Evolutionary conservation across 92 coral and sea anemone genomes (phyloP).

Genomic region (Meandrina meandrites): DNA sequence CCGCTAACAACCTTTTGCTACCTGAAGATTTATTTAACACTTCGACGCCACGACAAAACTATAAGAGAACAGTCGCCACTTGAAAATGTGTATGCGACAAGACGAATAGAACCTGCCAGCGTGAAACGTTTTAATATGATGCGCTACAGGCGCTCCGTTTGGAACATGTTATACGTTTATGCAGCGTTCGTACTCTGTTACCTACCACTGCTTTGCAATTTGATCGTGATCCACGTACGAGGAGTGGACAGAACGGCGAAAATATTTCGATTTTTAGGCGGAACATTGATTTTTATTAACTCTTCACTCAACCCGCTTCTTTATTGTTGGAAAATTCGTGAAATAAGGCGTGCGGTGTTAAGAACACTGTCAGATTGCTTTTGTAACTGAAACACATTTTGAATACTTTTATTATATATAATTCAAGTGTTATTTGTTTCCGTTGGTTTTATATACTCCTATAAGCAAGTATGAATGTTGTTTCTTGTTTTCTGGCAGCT

Average conservation of each 20-base stretch:
- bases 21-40: constrained; percentile 22
- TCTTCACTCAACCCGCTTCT: constrained; percentile 39
- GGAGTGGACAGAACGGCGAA: neutral
- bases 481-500: too few species aligned
- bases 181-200: constrained; percentile 14
- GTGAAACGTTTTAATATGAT: neutral
- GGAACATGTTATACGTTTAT: constrained; percentile 24
- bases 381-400: neutral
- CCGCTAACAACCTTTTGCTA: constrained; percentile 13
- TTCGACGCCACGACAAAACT: constrained; percentile 24
- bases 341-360: constrained; percentile 2
- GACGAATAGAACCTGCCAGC: neutral
- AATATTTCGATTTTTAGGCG: neutral
- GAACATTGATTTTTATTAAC: constrained; percentile 13
- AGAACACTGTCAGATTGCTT: neutral
- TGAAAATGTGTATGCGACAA: neutral
- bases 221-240: constrained; percentile 12
- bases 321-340: constrained; percentile 40
- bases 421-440: too few species aligned
- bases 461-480: too few species aligned
- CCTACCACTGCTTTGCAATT: constrained; percentile 9
- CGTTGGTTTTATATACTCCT: too few species aligned
- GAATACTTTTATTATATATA: too few species aligned
- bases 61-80: neutral
- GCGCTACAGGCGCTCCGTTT: constrained; percentile 27